Evolutionary conservation across 1,140 invertebrate genomes (phyloP).

Genomic region (Magallana angulata): DNA sequence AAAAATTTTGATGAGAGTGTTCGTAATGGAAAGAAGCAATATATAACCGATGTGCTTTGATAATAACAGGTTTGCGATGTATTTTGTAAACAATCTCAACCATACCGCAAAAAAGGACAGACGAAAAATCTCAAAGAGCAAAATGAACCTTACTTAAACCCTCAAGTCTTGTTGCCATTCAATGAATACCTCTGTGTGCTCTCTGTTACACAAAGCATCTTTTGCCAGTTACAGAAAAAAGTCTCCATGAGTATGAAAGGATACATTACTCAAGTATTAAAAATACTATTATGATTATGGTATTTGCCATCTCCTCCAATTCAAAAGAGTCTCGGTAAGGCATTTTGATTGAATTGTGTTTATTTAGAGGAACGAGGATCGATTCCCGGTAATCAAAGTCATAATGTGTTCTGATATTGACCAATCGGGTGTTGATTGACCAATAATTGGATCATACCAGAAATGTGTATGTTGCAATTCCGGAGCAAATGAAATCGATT

Average conservation of each 20-base stretch:
- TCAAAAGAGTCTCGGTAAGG: not conserved
- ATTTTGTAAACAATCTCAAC: too few relatives aligned
- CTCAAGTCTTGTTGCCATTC: too few relatives aligned
- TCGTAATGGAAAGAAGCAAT: too few relatives aligned
- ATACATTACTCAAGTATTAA: slow-evolving; percentile 9
- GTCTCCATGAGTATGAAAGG: not conserved
- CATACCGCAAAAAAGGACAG: too few relatives aligned
- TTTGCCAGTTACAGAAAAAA: too few relatives aligned
- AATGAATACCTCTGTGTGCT: too few relatives aligned
- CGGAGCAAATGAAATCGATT: slow-evolving; percentile 26
- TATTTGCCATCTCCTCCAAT: not conserved
- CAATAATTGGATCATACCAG: slow-evolving; percentile 34
- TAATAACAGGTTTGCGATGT: too few relatives aligned
- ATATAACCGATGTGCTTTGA: too few relatives aligned
- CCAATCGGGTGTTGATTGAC: slow-evolving; percentile 32
- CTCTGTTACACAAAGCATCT: too few relatives aligned
- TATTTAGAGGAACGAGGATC: not conserved
- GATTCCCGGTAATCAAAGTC: slow-evolving; percentile 24
- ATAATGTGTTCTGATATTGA: slow-evolving; percentile 28
- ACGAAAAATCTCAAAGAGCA: too few relatives aligned
- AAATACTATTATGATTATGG: not conserved
- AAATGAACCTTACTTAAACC: too few relatives aligned
- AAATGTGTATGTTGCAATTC: slow-evolving; percentile 35
- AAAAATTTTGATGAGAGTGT: too few relatives aligned
- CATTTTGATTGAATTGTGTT: slow-evolving; percentile 18